Base-by-base conservation (phyloP, 1,140 invertebrate genomes). In the Antheraea pernyi region DNA sequence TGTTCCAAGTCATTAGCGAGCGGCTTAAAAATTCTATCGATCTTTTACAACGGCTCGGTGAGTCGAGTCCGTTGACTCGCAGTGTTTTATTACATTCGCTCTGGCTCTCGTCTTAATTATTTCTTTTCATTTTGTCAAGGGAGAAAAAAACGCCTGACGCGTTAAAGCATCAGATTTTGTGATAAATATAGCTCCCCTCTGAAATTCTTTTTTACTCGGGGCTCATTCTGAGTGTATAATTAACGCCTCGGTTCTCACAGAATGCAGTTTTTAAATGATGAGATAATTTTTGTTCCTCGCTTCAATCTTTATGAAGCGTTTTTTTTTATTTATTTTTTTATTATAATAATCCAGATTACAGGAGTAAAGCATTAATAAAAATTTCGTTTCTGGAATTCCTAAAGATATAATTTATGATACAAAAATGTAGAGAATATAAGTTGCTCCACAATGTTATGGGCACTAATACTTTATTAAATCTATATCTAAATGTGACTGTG, bases 61-160 rank as follows among this genome's bases (percentile, higher is more conserved):
- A 30, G 22, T 30, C 22, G 22, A 30, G 81, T 88, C 88, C 84
- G 73, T 90, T 85, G 81, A 79, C 80, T 76, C 39, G 10, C 70
- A 81, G 83, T 89, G 79, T 88, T 89, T 90, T 89, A 89, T 89
- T 88, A 88, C 86, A 78, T 78, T 72, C 77, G 85, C 80, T 78
- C 77, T 82, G 83, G 80, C 84, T 88, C 85, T 72, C 80, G 78
- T 82, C 81, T 85, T 86, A 60, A 89, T 90, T 88, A 88, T 89
- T 87, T 88, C 80, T 84, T 82, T 85, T 78, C 80, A 86, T 88
- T 88, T 88, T 82, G 79, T 86, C 59, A 80, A 79, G 69, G 63
- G 72, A 67, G 80, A 83, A 84, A 89, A 88, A 85, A 86, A 76
- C 72, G 67, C 68, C 71, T 46, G 16, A 60, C 61, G 78, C 81